Percentiles rank a stretch among this genome's conserved stretches.
Conservation (phyloP, 2,888 invertebrate genomes). For the Lysandra bellargus region DNA sequence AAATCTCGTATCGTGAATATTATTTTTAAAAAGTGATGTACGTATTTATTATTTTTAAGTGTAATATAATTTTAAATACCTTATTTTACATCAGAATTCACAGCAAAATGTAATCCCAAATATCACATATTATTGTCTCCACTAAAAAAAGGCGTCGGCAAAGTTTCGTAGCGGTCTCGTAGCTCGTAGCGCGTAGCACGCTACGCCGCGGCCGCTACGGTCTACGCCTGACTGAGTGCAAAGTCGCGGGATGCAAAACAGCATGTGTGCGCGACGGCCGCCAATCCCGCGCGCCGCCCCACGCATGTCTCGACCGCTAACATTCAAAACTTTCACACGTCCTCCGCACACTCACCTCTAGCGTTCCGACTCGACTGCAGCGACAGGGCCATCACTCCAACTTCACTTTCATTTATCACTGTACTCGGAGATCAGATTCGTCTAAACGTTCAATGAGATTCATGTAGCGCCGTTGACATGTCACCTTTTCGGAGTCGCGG, state of each 20-base stretch:
- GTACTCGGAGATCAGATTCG: slow-evolving; percentile 30
- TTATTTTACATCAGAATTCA: not conserved
- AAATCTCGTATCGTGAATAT: not conserved
- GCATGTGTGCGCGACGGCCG: slow-evolving; percentile 70
- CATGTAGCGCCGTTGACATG: slow-evolving; percentile 52
- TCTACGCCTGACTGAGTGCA: slow-evolving; percentile 78
- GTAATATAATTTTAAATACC: not conserved
- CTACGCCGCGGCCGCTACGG: slow-evolving; percentile 57
- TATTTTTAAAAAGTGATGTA: not conserved
- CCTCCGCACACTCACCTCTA: slow-evolving; percentile 71
- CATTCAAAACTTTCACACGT: slow-evolving; percentile 71
- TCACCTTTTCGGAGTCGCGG: slow-evolving; percentile 65
- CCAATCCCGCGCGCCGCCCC: slow-evolving; percentile 68
- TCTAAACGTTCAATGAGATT: slow-evolving; percentile 29
- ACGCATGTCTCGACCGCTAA: slow-evolving; percentile 73
- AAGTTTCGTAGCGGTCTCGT: slow-evolving; percentile 56
- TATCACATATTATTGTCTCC: not conserved
- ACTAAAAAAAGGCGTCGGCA: not conserved
- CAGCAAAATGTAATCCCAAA: not conserved
- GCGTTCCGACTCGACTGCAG: slow-evolving; percentile 80
- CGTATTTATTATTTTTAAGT: not conserved
- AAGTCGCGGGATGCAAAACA: slow-evolving; percentile 74
- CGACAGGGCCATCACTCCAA: slow-evolving; percentile 81
- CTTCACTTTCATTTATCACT: slow-evolving; percentile 74
- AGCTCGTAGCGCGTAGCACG: slow-evolving; percentile 62